Evolutionary conservation across 1,140 invertebrate genomes (phyloP).

Genomic region (Lasioglossum baleicum): DNA sequence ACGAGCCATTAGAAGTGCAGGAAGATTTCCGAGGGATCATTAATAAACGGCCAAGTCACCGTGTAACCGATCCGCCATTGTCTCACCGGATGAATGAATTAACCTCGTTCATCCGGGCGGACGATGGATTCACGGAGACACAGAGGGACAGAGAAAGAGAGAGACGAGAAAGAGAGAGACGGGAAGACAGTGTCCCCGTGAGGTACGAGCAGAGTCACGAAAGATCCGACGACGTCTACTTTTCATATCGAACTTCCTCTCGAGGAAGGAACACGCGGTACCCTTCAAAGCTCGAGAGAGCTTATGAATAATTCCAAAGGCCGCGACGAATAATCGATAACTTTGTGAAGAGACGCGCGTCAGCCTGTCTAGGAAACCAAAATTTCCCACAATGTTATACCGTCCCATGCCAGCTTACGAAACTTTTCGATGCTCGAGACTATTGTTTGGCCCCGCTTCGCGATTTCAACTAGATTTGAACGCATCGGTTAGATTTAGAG

Average conservation of each 20-base stretch:
- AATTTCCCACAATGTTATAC: constrained; percentile 39
- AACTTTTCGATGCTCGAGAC: constrained; percentile 36
- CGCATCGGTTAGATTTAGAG: too few species aligned
- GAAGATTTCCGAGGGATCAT: constrained; percentile 67
- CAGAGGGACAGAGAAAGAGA: neutral
- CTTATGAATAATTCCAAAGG: constrained; percentile 76
- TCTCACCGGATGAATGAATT: constrained; percentile 71
- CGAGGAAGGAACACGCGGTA: constrained; percentile 67
- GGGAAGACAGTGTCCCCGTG: constrained; percentile 11
- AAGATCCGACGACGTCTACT: constrained; percentile 30
- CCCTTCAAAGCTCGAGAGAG: constrained; percentile 65
- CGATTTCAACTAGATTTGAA: neutral
- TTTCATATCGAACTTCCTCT: constrained; percentile 65
- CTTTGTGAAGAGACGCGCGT: constrained; percentile 63
- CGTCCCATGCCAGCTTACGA: neutral
- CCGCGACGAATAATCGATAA: constrained; percentile 74
- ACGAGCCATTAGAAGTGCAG: constrained; percentile 58
- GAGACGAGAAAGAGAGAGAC: too few species aligned
- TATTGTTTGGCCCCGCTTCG: neutral
- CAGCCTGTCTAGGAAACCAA: constrained; percentile 49
- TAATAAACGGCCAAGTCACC: constrained; percentile 72
- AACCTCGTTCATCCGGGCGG: constrained; percentile 57
- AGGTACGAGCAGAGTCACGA: constrained; percentile 29
- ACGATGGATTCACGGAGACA: constrained; percentile 30
- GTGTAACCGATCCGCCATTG: constrained; percentile 73